Evolutionary conservation across 2,113 vertebrate species (phyloP).

Genomic region (Pseudopodoces humilis): DNA sequence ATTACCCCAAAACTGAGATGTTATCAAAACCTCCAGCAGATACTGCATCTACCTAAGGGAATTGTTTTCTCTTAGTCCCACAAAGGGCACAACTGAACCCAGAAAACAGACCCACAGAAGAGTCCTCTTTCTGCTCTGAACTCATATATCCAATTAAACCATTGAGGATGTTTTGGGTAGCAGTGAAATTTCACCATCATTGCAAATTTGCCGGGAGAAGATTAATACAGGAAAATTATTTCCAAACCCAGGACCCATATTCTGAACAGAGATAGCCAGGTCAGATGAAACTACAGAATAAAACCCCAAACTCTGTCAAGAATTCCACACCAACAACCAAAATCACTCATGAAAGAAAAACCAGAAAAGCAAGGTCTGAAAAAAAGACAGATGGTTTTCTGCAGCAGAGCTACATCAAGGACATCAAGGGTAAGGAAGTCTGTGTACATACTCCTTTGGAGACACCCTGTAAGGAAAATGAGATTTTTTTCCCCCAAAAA

Average conservation of each 20-base stretch:
- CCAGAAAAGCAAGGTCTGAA: neutral
- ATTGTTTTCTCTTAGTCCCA: rapidly evolving
- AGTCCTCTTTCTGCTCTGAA: neutral
- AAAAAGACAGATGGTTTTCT: neutral
- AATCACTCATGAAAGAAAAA: neutral
- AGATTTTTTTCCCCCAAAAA: neutral
- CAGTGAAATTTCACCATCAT: neutral
- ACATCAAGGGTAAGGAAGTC: neutral
- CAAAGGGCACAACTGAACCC: neutral
- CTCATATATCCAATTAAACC: neutral
- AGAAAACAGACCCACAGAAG: neutral
- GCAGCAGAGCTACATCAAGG: neutral
- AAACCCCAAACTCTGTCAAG: neutral
- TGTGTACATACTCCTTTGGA: rapidly evolving
- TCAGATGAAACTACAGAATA: neutral
- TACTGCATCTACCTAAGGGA: neutral
- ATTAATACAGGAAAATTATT: neutral
- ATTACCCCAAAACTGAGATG: neutral
- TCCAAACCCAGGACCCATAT: neutral
- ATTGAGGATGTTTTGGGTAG: rapidly evolving
- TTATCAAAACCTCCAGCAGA: neutral
- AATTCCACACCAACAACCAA: neutral
- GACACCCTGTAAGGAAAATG: neutral
- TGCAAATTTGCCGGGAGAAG: neutral
- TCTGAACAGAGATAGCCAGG: neutral